Evolutionary conservation across 2,797 vertebrate genomes (phyloP).

Genomic region (Sebastiscus albofasciatus): DNA sequence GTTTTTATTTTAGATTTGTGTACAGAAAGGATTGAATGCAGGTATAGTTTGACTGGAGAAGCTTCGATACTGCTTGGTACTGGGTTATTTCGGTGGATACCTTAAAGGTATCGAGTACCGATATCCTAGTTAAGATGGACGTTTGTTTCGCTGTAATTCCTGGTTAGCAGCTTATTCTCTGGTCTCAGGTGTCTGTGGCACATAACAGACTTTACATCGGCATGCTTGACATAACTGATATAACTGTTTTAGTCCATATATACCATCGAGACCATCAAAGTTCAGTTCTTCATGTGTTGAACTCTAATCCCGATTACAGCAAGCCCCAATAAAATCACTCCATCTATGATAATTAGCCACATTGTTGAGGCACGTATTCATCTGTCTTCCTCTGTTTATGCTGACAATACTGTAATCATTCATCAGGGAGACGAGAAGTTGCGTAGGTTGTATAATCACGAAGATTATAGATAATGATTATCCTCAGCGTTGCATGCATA

Average conservation of each 20-base stretch:
- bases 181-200: background rate
- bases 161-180: background rate
- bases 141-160: constrained; percentile 15
- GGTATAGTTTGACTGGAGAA: no score
- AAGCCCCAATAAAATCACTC: background rate
- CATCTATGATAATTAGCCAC: background rate
- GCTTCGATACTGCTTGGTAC: no score
- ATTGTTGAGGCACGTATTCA: background rate
- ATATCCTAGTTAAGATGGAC: background rate
- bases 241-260: background rate
- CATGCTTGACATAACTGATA: background rate
- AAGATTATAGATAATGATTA: background rate
- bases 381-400: background rate
- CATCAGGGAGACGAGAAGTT: background rate
- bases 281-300: background rate
- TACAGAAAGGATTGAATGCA: no score
- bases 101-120: no score
- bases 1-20: no score
- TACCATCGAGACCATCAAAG: background rate
- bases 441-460: background rate
- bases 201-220: background rate
- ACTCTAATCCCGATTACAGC: background rate
- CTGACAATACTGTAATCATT: constrained; percentile 5
- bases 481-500: background rate
- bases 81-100: no score